Conservation (phyloP, 2,113 vertebrate genomes). For the Pitta sordida region DNA sequence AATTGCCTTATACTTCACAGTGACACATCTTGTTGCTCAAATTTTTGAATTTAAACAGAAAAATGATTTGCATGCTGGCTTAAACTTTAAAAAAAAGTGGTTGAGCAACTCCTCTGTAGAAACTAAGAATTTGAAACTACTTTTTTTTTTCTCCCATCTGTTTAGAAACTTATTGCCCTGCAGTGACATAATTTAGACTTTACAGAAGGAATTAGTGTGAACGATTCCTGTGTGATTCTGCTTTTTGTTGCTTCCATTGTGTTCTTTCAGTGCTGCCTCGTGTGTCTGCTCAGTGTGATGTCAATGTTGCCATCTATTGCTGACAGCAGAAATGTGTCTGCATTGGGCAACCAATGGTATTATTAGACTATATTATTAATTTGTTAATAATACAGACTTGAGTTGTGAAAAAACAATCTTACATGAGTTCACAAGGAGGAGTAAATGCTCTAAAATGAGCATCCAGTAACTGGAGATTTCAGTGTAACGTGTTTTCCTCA, state of each 20-base stretch:
- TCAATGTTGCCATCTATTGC: background rate
- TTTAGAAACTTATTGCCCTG: slow-evolving; percentile 30
- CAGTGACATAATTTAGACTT: slow-evolving; percentile 29
- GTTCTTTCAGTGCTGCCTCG: accelerated
- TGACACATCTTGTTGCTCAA: background rate
- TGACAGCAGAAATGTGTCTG: background rate
- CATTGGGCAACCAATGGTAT: background rate
- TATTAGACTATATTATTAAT: background rate
- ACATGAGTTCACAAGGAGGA: background rate
- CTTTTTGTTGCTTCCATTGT: background rate
- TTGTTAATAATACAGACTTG: background rate
- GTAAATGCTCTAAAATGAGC: background rate
- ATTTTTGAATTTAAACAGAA: background rate
- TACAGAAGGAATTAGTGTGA: background rate
- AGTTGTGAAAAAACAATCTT: background rate
- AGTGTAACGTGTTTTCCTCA: accelerated
- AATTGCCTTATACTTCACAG: background rate
- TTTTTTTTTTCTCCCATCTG: slow-evolving; percentile 4
- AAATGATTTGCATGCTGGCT: slow-evolving; percentile 7
- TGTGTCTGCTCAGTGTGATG: background rate
- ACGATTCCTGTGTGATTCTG: background rate
- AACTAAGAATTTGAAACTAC: background rate
- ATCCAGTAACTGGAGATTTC: background rate
- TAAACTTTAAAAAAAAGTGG: background rate
- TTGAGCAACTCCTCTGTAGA: background rate